Percentiles rank a stretch among this genome's conserved stretches.
Evolutionary conservation across 2,797 vertebrate genomes (phyloP).

Genomic region (Alfaro cultratus): DNA sequence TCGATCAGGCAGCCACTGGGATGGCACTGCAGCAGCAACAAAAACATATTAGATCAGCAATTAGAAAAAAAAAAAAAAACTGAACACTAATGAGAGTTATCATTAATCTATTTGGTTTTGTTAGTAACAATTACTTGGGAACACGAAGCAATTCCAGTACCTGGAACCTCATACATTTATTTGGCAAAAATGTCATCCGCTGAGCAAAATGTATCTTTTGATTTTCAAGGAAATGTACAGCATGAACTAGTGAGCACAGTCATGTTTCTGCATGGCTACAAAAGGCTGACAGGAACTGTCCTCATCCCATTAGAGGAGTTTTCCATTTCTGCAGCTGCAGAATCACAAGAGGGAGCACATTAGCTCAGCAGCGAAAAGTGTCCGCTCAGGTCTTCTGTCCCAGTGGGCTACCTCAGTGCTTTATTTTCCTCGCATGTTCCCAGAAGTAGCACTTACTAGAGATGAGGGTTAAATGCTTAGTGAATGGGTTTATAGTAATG

Average conservation of each 20-base stretch:
- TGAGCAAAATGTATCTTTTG: background rate
- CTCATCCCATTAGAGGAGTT: conserved; percentile 34
- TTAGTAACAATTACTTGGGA: background rate
- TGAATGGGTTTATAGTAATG: conserved; percentile 25
- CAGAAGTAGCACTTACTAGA: conserved; percentile 43
- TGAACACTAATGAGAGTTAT: background rate
- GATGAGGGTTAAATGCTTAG: conserved; percentile 41
- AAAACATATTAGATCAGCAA: background rate
- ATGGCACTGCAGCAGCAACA: conserved; percentile 83
- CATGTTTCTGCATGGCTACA: conserved; percentile 11
- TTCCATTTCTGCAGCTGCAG: conserved; percentile 38
- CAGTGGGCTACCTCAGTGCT: conserved; percentile 30
- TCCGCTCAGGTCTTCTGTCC: conserved; percentile 45
- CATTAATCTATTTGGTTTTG: background rate
- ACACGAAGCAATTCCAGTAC: background rate
- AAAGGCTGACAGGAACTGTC: conserved; percentile 32
- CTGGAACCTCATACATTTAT: background rate
- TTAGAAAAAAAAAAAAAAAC: background rate
- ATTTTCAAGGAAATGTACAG: conserved; percentile 8
- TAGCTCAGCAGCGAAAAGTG: conserved; percentile 54
- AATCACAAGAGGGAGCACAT: conserved; percentile 40
- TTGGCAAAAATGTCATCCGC: background rate
- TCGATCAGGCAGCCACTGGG: conserved; percentile 96
- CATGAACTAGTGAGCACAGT: background rate
- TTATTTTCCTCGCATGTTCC: conserved; percentile 45